phyloP scores from a whole-genome alignment of 2,113 vertebrate genomes.

The Silurus meridionalis region DNA sequence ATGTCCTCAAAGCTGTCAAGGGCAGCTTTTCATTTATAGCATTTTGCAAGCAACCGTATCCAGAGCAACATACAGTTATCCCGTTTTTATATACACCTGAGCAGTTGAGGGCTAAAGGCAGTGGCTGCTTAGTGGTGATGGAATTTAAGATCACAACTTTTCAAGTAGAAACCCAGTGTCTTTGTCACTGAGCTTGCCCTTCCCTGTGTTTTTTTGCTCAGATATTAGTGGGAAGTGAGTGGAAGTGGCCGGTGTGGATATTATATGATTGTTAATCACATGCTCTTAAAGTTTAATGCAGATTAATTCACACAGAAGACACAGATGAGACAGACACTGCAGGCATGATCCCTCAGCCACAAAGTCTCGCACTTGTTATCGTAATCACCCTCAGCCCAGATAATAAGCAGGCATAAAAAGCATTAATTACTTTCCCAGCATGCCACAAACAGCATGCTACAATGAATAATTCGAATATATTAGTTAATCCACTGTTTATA shows the following conservation, averaged over 20 bases:
- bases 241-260: constrained; percentile 13
- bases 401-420: constrained; percentile 42
- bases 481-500: constrained; percentile 7
- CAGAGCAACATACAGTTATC: no score
- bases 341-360: constrained; percentile 35
- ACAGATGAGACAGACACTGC: constrained; percentile 36
- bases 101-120: no score
- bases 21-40: neutral
- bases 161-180: no score
- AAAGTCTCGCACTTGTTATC: constrained; percentile 30
- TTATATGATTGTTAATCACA: constrained; percentile 34
- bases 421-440: constrained; percentile 50
- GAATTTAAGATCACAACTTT: no score
- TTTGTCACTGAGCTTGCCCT: no score
- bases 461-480: neutral
- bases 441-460: constrained; percentile 38
- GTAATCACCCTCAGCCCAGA: constrained; percentile 45
- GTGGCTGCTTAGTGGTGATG: no score
- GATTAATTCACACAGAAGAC: constrained; percentile 32
- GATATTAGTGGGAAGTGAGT: neutral
- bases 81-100: no score
- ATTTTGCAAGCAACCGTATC: no score
- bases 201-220: neutral
- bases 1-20: neutral
- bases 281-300: constrained; percentile 30